phyloP scores from a whole-genome alignment of 2,888 invertebrate species.

The Dione juno region DNA sequence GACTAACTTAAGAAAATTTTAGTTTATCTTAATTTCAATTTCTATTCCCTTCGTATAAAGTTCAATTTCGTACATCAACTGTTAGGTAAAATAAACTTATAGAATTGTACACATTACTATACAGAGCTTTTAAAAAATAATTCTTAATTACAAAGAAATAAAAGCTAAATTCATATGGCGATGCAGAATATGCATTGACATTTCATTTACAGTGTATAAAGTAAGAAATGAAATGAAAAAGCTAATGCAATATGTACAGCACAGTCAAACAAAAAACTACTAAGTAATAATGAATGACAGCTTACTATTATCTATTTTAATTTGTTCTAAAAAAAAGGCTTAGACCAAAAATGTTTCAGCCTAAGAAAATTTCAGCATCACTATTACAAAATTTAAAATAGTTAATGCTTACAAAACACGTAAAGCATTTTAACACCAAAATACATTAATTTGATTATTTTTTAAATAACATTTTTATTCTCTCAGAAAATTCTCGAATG shows the following conservation, averaged over 20 bases:
- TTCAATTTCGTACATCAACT: background rate
- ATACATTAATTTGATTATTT: background rate
- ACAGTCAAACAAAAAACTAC: background rate
- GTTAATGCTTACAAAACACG: background rate
- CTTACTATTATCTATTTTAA: background rate
- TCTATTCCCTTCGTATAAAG: background rate
- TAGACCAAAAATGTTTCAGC: background rate
- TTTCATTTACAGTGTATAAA: background rate
- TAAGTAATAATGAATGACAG: background rate
- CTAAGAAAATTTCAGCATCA: background rate
- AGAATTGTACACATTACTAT: background rate
- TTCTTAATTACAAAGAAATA: background rate
- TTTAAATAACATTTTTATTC: background rate
- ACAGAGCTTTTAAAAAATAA: slow-evolving; percentile 12
- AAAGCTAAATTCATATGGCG: background rate
- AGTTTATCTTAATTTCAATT: background rate
- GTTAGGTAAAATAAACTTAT: background rate
- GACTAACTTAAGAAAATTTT: slow-evolving; percentile 9
- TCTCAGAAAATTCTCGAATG: background rate
- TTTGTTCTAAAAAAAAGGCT: background rate
- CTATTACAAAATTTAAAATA: background rate
- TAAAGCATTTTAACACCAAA: background rate
- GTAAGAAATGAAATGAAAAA: slow-evolving; percentile 9
- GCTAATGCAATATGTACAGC: slow-evolving; percentile 8
- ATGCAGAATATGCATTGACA: background rate